Conservation (phyloP, 2,888 invertebrate genomes). For the Lamproptera curius region DNA sequence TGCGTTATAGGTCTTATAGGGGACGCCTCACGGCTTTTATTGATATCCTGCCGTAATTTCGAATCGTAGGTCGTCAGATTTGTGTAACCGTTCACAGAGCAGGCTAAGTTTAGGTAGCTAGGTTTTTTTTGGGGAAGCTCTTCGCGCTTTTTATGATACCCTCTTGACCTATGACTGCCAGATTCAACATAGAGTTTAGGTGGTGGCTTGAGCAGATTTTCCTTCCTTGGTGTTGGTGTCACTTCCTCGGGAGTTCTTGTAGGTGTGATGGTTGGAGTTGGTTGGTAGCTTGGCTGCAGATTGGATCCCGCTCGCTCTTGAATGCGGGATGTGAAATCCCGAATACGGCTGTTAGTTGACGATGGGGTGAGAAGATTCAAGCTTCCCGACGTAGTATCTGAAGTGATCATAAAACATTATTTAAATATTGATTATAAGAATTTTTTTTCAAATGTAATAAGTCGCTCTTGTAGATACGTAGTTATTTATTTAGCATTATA, state of each 20-base stretch:
- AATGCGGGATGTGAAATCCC: conserved; percentile 79
- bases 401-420: conserved; percentile 1
- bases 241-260: conserved; percentile 42
- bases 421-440: too few relatives aligned
- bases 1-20: conserved; percentile 81
- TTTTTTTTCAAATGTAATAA: too few relatives aligned
- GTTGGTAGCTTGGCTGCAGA: conserved; percentile 43
- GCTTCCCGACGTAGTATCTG: conserved; percentile 80
- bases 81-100: conserved; percentile 94
- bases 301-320: conserved; percentile 71
- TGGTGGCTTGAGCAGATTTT: conserved; percentile 63
- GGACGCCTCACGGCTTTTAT: conserved; percentile 84
- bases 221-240: conserved; percentile 40
- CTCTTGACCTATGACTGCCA: conserved; percentile 57
- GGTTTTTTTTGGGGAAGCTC: conserved; percentile 82
- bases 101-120: conserved; percentile 92
- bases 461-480: too few relatives aligned
- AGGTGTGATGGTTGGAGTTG: conserved; percentile 50
- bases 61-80: conserved; percentile 92
- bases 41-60: conserved; percentile 84
- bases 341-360: conserved; percentile 75
- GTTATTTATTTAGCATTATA: too few relatives aligned
- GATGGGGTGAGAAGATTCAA: conserved; percentile 80
- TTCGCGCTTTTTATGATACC: conserved; percentile 61
- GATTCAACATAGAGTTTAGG: conserved; percentile 60